Base-by-base conservation (phyloP, 2,797 vertebrate species). In the Discoglossus pictus region DNA sequence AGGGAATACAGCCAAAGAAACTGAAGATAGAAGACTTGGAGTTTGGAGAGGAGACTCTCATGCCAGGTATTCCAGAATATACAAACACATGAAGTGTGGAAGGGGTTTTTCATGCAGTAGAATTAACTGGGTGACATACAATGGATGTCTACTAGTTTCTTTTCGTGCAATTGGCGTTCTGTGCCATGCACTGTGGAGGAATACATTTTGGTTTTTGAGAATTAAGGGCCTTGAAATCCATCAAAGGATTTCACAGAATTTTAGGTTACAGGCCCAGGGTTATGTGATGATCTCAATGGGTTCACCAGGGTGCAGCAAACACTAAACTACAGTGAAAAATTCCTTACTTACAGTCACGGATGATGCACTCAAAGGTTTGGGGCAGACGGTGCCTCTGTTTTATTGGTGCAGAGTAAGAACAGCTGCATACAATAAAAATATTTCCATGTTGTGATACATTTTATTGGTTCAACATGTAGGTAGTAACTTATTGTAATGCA, bases 1-100 rank as follows among this genome's bases (percentile, higher is more conserved):
- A 50, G 44, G 16, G 43, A 50, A 47, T 11, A 16, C 31, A 8
- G 53, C 64, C 64, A 59, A 48, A 21, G 43, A 31, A 58, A 66
- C 34, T 1, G 8, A 54, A 65, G 40, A 40, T 17, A 17, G 27
- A 16, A 48, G 2, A 12, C n/a, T 16, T n/a, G 13, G 20, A 2
- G 23, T n/a, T 44, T 16, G 9, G 16, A 34, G 56, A 51, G 18
- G 12, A 12, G 9, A 23, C n/a, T 20, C n/a, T 7, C 7, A 16
- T 40, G 61, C 47, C 47, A 63, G 20, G 27, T 51, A 51, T 38
- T 12, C 23, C 27, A 24, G 20, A 12, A 53, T 16, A 43, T 44
- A 20, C 21, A 43, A 43, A 24, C 16, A 46, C 11, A 16, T 25
- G 21, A 59, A 18, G 18, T 12, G 10, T 46, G 43, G 43, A 17